A percentile compares a stretch with the other conserved stretches of the same genome.
phyloP scores from a whole-genome alignment of 2,797 vertebrate species.

The Dallia pectoralis region DNA sequence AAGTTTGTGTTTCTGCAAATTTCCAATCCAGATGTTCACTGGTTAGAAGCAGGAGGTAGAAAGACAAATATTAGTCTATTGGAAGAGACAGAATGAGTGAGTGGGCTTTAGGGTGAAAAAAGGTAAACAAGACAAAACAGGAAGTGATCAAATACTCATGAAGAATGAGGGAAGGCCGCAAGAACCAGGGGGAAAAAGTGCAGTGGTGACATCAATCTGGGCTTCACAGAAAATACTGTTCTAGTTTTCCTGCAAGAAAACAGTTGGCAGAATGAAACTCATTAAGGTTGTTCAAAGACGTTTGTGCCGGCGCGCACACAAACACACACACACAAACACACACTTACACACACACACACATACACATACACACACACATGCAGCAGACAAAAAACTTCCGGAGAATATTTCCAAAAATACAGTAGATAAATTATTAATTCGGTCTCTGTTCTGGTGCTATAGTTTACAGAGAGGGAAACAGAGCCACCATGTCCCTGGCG shows the following conservation, averaged over 20 bases:
- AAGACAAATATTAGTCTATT: conserved; percentile 80
- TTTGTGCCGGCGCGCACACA: no score
- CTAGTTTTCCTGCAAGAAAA: neutral
- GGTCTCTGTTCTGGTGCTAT: neutral
- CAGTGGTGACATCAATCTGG: neutral
- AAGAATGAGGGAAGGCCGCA: conserved; percentile 19
- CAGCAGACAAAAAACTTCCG: neutral
- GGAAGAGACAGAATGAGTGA: conserved; percentile 60
- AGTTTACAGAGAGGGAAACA: conserved; percentile 40
- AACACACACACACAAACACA: conserved; percentile 1
- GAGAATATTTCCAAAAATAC: neutral
- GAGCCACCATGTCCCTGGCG: conserved; percentile 22
- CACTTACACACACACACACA: conserved; percentile 26
- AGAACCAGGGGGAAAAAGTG: neutral
- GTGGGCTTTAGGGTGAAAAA: conserved; percentile 46
- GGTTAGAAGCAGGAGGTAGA: conserved; percentile 57
- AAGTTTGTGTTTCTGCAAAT: conserved; percentile 60
- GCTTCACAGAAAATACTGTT: neutral
- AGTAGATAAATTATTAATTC: conserved; percentile 25
- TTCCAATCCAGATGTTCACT: conserved; percentile 68
- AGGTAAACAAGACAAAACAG: conserved; percentile 60
- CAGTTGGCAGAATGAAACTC: neutral
- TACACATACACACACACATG: neutral
- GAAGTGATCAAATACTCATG: conserved; percentile 14
- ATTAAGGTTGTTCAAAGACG: neutral